Evolutionary conservation across 1,140 invertebrate species (phyloP), one percentile per base, ranked within the genome.

Genomic region (Anastrepha obliqua): DNA sequence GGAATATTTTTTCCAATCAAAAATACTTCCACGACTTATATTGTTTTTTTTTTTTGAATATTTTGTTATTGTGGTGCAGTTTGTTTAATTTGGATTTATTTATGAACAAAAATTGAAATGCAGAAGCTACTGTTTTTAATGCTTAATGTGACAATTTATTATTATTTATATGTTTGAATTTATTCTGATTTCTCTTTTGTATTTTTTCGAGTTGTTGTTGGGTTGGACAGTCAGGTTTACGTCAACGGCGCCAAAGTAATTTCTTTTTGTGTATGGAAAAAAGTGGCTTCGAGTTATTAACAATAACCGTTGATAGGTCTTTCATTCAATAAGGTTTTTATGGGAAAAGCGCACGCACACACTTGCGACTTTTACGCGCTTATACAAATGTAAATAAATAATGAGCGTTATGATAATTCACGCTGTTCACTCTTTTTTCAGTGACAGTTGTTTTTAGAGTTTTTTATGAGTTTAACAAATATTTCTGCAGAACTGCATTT

Each of bases 51-150:
- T 11, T 67, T 42, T 9, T 67, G 29, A 67, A 39, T 67, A 39
- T 65, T 65, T 70, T 47, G 44, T 74, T 47, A 47, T 47, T 74
- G 44, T 74, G 67, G 5, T 42, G 15, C 15, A 74, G 67, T 74
- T 47, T 74, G 67, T 47, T 74, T n/a, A 44, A 74, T 15, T 74
- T 74, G 13, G 67, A 74, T 74, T 74, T 74, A 74, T 74, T 74
- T 74, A 74, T 74, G 42, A 44, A 74, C 3, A 44, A 4, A 47
- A 74, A 74, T 74, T 74, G 42, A 74, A 74, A 74, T 74, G 67
- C 67, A 74, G 42, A 15, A 39, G 15, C 67, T 39, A 42, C 9
- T 47, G 42, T 74, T 74, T 74, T 74, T 47, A 74, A 74, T 74
- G 44, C 17, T 74, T 74, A 74, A 44, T 74, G 17, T 47, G 67